These are phyloP conservation scores for Grammomys surdaster DNA, from an alignment of 2,113 vertebrate genomes.

Conservation along the genomic window DNA sequence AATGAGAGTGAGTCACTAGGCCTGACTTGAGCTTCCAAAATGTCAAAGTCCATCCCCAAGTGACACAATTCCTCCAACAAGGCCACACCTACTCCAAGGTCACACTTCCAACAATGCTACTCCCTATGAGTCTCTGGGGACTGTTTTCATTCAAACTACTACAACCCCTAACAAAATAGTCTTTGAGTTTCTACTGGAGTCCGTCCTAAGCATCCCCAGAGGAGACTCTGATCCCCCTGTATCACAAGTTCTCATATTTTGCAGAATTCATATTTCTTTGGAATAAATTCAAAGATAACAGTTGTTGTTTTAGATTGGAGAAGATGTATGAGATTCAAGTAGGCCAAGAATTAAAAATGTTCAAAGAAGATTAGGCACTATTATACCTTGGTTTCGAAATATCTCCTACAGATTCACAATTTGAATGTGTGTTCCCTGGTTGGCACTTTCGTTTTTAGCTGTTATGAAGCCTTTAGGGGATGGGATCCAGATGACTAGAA, in stretches of 20 bases:
- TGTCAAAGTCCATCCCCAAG: not conserved
- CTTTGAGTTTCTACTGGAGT: not conserved
- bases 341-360: not conserved
- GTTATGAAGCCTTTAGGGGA: not conserved
- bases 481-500: not conserved
- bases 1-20: not conserved
- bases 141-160: not conserved
- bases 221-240: not conserved
- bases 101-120: not conserved
- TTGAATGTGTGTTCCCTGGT: not conserved
- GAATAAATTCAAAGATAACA: not conserved
- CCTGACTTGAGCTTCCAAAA: not conserved
- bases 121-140: not conserved
- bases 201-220: not conserved
- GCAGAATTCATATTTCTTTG: not conserved
- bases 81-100: not conserved
- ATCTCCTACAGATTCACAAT: not conserved
- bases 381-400: not conserved
- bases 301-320: not conserved
- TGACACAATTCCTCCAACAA: not conserved
- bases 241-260: not conserved
- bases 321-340: not conserved
- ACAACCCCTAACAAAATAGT: not conserved
- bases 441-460: not conserved
- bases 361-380: not conserved